Percentiles rank a stretch among this genome's conserved stretches.
Conservation (phyloP, 2,797 vertebrate genomes). For the Myioborus melanocephalus region DNA sequence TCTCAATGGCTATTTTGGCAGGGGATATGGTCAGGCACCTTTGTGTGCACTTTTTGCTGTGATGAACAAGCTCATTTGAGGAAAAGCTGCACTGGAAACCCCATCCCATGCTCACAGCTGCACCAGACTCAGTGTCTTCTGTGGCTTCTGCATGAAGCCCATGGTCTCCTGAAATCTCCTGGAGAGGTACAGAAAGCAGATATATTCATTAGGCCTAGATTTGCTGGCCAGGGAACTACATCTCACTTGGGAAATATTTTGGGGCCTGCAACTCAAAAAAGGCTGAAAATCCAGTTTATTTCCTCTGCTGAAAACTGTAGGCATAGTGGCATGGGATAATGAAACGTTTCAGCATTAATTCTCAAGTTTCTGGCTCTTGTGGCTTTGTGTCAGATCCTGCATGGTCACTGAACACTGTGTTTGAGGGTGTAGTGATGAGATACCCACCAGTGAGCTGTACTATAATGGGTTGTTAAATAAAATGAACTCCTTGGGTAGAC, state of each 20-base stretch:
- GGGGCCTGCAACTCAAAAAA: background rate
- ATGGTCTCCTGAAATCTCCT: background rate
- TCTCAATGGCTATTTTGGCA: rapidly evolving
- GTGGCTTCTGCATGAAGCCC: background rate
- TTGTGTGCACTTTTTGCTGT: background rate
- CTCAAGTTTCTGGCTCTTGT: constrained; percentile 49
- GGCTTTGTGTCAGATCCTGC: constrained; percentile 50
- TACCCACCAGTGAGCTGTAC: constrained; percentile 30
- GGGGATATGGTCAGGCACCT: rapidly evolving
- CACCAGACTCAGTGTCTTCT: background rate
- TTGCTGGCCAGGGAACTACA: background rate
- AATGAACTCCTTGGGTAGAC: constrained; percentile 20
- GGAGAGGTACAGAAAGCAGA: background rate
- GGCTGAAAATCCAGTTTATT: constrained; percentile 11
- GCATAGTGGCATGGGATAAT: constrained; percentile 15
- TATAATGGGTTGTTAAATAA: constrained; percentile 31
- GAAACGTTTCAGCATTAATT: constrained; percentile 17
- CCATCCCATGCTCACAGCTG: background rate
- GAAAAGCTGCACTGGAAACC: background rate
- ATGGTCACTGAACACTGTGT: background rate
- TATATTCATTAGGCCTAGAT: background rate
- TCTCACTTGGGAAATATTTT: constrained; percentile 22
- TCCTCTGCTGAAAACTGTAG: background rate
- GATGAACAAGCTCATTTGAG: background rate
- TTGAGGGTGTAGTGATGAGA: constrained; percentile 46